These are phyloP conservation scores for Teleogryllus oceanicus DNA, from an alignment of 2,888 invertebrate genomes.

Conservation along the genomic window DNA sequence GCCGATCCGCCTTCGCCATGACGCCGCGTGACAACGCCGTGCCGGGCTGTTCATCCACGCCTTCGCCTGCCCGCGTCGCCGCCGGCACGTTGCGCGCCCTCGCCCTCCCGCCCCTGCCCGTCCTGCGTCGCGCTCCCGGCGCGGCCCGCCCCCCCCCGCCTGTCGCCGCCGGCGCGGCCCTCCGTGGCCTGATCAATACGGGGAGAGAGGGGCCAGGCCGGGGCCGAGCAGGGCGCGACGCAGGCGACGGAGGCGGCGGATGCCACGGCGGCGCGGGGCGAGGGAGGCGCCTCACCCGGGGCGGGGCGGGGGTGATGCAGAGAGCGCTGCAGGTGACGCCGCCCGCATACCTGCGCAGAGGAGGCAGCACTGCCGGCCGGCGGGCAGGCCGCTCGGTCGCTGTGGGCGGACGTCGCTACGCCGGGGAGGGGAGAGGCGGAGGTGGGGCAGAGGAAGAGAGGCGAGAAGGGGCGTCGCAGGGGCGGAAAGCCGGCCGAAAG, in stretches of 20 bases:
- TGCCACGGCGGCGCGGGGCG: not conserved
- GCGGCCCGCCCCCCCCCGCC: not conserved
- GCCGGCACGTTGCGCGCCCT: not conserved
- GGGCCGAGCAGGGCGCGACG: not conserved
- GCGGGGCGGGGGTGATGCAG: not conserved
- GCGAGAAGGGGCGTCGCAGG: not conserved
- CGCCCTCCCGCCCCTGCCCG: not conserved
- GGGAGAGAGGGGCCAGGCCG: conserved; percentile 1
- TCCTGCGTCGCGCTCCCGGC: not conserved
- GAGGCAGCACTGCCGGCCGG: not conserved
- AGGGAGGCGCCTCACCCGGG: not conserved
- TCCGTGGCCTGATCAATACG: conserved; percentile 7
- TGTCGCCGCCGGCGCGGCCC: not conserved
- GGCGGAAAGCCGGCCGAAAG: not conserved
- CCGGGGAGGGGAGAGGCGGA: not conserved
- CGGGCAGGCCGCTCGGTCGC: not conserved
- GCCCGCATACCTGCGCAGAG: not conserved
- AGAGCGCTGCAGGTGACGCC: not conserved
- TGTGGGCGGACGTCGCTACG: not conserved
- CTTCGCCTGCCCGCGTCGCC: too few relatives aligned
- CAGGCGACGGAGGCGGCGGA: not conserved
- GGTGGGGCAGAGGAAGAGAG: not conserved
- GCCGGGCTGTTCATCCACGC: conserved; percentile 18
- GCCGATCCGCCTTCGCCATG: not conserved
- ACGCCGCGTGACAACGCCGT: conserved; percentile 6